Evolutionary conservation across 1,140 invertebrate species (phyloP).

Genomic region (Musca vetustissima): DNA sequence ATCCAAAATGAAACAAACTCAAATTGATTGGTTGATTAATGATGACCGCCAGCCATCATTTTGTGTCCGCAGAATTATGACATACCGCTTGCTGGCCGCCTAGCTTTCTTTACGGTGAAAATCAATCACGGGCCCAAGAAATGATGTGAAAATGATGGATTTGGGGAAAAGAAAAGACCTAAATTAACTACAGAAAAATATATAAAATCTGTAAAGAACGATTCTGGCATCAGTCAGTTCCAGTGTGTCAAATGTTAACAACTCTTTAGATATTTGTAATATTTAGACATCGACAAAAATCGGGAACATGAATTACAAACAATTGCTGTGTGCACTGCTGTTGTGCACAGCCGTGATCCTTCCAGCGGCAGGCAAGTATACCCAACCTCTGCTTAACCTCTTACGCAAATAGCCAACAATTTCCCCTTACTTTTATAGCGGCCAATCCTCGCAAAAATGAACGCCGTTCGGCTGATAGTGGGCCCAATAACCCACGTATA

Average conservation of each 20-base stretch:
- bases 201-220: conserved; percentile 4
- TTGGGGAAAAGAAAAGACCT: too few species aligned
- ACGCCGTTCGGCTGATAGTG: conserved; percentile 28
- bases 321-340: conserved; percentile 37
- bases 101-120: not conserved
- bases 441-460: not conserved
- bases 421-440: too few species aligned
- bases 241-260: too few species aligned
- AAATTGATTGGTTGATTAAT: too few species aligned
- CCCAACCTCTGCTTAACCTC: too few species aligned
- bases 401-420: too few species aligned
- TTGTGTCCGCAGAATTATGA: conserved; percentile 3
- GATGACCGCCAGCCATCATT: too few species aligned
- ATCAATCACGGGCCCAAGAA: not conserved
- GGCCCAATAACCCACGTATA: conserved; percentile 37
- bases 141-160: too few species aligned
- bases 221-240: conserved; percentile 9
- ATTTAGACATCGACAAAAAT: not conserved
- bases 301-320: conserved; percentile 6
- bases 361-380: conserved; percentile 34
- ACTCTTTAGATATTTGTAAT: too few species aligned
- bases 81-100: conserved; percentile 16
- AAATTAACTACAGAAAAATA: not conserved
- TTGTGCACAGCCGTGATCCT: conserved; percentile 36
- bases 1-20: not conserved